phyloP scores from a whole-genome alignment of 2,113 vertebrate genomes.

The Lichenostomus cassidix region DNA sequence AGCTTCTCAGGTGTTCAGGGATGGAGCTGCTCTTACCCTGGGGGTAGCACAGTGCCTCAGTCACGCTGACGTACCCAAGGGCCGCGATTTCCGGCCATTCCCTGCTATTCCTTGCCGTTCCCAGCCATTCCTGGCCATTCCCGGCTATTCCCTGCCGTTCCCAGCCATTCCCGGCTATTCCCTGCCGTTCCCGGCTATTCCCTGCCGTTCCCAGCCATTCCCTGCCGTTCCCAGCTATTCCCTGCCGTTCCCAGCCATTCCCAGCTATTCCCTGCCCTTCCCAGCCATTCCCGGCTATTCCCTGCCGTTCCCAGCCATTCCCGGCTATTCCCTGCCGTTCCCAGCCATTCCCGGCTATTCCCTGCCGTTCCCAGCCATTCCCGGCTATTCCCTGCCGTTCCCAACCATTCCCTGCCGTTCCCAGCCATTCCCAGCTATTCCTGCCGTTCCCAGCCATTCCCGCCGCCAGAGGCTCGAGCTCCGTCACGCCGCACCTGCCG shows the following conservation, averaged over 20 bases:
- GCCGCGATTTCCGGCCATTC: background rate
- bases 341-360: no score
- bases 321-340: background rate
- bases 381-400: accelerated
- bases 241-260: background rate
- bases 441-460: no score
- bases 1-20: background rate
- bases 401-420: no score
- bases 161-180: background rate
- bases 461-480: no score
- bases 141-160: background rate
- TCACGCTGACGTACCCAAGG: accelerated
- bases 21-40: background rate
- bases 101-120: accelerated
- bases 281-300: no score
- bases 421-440: background rate
- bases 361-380: no score
- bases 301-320: no score
- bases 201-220: no score
- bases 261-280: no score
- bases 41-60: no score
- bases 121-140: background rate
- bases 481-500: background rate
- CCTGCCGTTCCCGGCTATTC: background rate
- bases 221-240: background rate